Base-by-base conservation (phyloP, 2,797 vertebrate genomes). In the Spea hammondii region DNA sequence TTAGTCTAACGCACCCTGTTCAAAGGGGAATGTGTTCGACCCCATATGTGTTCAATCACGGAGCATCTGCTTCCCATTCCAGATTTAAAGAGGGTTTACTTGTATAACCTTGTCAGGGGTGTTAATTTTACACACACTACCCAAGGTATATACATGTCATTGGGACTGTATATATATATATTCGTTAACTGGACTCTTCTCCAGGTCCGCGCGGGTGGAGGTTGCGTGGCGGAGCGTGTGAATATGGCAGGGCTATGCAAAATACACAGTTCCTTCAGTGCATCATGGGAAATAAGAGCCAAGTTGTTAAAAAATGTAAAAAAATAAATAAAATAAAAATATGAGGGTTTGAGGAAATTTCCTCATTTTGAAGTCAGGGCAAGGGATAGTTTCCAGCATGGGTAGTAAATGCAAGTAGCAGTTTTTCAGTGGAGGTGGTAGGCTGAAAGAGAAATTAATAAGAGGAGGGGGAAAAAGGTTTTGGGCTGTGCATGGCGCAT, bases 61-160 rank as follows among this genome's bases (percentile, higher is more conserved):
- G 64, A 82, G 84, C 88, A 88, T 88, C 89, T 88, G 87, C 88
- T 88, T 84, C 83, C 83, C 85, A 85, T 79, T 72, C 83, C 8
- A 83, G 75, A 0, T 13, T 70, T 68, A 84, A 48, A 88, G 83
- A 79, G 82, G 74, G 60, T 9, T 84, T 79, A 77, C 81, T 82
- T 85, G 48, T 17, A 0, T 80, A 85, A 82, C 82, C 86, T 86
- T 81, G 84, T 11, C 0, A 80, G 80, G 59, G 87, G 83, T 77
- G 86, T 74, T 87, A 69, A 86, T 88, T 87, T 86, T 85, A 85
- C 84, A 82, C 72, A 5, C 14, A 17, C 72, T n/a, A 66, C 51
- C 71, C 10, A 44, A 77, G 69, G 64, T 77, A 77, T 72, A 81
- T 68, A 81, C 79, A 72, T 64, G 74, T 79, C 64, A n/a, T 32